A percentile compares a stretch with the other conserved stretches of the same genome.
These are phyloP conservation scores for Hermaeophaga mercurialis DNA, from an alignment of 2,888 invertebrate genomes.

Conservation along the genomic window DNA sequence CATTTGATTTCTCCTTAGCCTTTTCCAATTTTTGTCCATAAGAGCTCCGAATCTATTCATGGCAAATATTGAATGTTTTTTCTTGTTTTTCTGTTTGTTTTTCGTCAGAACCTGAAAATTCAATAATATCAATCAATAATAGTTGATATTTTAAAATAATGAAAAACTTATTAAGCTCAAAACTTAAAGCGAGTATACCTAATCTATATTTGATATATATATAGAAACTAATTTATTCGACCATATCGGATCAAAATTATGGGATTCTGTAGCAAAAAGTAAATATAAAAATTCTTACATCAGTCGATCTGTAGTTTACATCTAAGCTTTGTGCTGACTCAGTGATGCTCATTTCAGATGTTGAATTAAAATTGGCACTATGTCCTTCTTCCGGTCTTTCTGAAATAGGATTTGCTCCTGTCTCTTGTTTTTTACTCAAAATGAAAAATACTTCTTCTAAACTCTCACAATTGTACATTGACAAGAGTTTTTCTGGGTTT, in stretches of 20 bases:
- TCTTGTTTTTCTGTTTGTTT: too few species aligned
- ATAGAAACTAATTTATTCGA: too few species aligned
- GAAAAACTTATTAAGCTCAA: too few species aligned
- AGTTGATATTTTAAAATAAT: too few species aligned
- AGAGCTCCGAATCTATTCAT: slow-evolving; percentile 21
- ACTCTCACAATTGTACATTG: slow-evolving; percentile 69
- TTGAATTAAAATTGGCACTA: too few species aligned
- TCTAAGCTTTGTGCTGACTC: slow-evolving; percentile 8
- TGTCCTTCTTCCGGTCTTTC: too few species aligned
- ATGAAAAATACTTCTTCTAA: slow-evolving; percentile 87
- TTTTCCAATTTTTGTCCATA: slow-evolving; percentile 32
- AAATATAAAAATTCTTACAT: not conserved
- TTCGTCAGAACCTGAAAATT: not conserved
- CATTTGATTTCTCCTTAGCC: slow-evolving; percentile 26
- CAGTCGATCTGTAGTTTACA: not conserved
- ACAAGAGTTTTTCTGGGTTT: slow-evolving; percentile 73
- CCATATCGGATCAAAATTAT: too few species aligned
- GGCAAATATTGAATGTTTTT: slow-evolving; percentile 7
- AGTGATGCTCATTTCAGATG: not conserved
- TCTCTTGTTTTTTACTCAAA: slow-evolving; percentile 68
- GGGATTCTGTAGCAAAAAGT: too few species aligned
- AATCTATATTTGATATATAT: too few species aligned
- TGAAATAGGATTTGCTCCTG: too few species aligned
- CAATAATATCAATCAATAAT: too few species aligned
- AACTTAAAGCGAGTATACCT: too few species aligned